Base-by-base conservation (phyloP, 2,888 invertebrate genomes). In the Myopa tessellatipennis region DNA sequence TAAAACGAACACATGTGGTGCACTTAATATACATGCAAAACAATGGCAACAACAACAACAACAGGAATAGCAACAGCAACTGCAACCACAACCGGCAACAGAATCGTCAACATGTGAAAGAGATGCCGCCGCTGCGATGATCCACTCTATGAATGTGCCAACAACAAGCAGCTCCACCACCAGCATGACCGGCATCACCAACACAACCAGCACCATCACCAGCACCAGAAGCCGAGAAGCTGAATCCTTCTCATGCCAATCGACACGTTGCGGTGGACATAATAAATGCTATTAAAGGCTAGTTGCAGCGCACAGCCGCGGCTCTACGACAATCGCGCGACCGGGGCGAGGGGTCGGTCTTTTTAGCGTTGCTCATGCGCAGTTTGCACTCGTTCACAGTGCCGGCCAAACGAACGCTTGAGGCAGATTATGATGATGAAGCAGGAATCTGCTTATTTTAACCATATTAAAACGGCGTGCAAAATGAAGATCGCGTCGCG, bases 281-380 rank as follows among this genome's bases (percentile, higher is more conserved):
- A 82, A 82, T 82, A 80, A 82, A 81, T 77, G 81, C 82, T 79
- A 82, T 81, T 82, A 82, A 81, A 69, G 18, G 34, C 69, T 75
- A 68, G 69, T 69, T 68, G n/a, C 68, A 18, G 45, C 38, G 38
- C 40, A 55, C 36, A 70, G 16, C 26, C 34, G 45, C 6, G 45
- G 10, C 67, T 18, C 36, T 40, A 6, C 40, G 67, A 63, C 36
- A 69, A 26, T 40, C 16, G 50, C 65, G n/a, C 4, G 2, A 45
- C 0, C 36, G 55, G 26, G 26, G 69, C 26, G 26, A 26, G 26
- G 26, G 8, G 55, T 1, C n/a, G 1, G 16, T 16, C 55, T 3
- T 16, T n/a, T n/a, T 26, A 26, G 26, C 26, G 26, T 1, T 26
- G 26, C 26, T 26, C 26, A 26, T 26, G 26, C 26, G 26, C 26